These are phyloP conservation scores for Didymodactylos carnosus DNA, from an alignment of 2,888 invertebrate species.

Conservation along the genomic window DNA sequence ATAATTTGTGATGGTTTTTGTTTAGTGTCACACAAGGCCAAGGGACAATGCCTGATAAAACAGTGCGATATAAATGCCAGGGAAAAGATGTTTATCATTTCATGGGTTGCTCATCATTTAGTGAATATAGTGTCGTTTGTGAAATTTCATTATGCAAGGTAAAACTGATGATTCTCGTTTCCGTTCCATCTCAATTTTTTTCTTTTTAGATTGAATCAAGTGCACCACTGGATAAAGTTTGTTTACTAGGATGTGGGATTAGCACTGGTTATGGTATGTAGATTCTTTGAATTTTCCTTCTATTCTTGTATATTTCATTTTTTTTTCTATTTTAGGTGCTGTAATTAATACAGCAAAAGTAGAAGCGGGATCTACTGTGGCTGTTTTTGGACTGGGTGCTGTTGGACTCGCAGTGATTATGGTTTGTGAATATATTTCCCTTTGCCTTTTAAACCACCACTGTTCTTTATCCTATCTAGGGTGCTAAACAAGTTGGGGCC, in stretches of 20 bases:
- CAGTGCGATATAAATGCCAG: conserved; percentile 32
- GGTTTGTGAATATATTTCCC: no score
- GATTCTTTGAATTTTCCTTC: conserved; percentile 17
- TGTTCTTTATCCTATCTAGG: no score
- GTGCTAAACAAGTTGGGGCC: conserved; percentile 33
- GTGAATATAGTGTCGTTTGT: conserved; percentile 32
- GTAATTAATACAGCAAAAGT: conserved; percentile 39
- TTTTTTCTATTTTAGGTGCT: background rate
- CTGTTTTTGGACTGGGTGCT: conserved; percentile 35
- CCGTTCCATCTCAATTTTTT: background rate
- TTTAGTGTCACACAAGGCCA: conserved; percentile 27
- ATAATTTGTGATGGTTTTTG: background rate
- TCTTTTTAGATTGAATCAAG: conserved; percentile 22
- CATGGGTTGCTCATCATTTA: conserved; percentile 33
- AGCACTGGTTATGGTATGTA: conserved; percentile 45
- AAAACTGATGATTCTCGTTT: conserved; percentile 13
- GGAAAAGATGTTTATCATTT: conserved; percentile 33
- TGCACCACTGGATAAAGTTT: conserved; percentile 30
- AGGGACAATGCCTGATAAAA: conserved; percentile 36
- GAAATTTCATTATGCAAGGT: conserved; percentile 20
- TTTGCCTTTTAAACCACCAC: no score
- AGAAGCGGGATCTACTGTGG: conserved; percentile 36
- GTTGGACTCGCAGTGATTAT: conserved; percentile 33
- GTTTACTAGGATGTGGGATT: conserved; percentile 35
- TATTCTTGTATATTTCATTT: background rate